Base-by-base conservation (phyloP, 2,797 vertebrate species). In the Malacoctenus gilli region DNA sequence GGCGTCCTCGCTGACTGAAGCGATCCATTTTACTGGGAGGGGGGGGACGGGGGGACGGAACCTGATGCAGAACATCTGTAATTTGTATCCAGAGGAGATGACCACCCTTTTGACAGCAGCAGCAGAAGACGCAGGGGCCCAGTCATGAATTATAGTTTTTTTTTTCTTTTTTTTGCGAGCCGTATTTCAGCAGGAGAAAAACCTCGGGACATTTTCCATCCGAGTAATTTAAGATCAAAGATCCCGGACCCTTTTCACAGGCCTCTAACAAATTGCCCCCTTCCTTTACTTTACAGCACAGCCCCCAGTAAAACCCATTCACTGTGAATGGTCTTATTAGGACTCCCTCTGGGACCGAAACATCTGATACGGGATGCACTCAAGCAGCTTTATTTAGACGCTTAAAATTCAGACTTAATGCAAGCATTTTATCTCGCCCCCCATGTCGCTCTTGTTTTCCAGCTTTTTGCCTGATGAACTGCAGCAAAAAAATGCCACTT, bases 11-110 rank as follows among this genome's bases (percentile, higher is more conserved):
- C 2, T 16, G 35, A 41, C 35, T 44, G 13, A 39, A 59, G 28
- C 13, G 31, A 62, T 90, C 89, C 86, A 89, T 91, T 47, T 62
- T 14, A 30, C 16, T 30, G 2, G 8, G 14, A 14, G 44, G 43
- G 9, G 25, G 25, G 25, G 5, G 25, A 28, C 21, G 21, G 18
- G 4, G 12, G 18, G 31, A 39, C 22, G 9, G 9, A 43, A 41
- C 43, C 23, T 52, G 3, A 36, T 16, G 1, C 1, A 0, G 15
- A 49, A 44, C 44, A 56, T 19, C 21, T 50, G 50, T 51, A 32
- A 54, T 44, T 40, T 39, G 12, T 36, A 35, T 59, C 44, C 19
- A 35, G 14, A 16, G 20, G 36, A 32, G 15, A 51, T 16, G 15
- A 18, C 46, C n/a, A 2, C 30, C 5, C 16, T 13, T 46, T 42